Evolutionary conservation across 2,797 vertebrate species (phyloP).

Genomic region (Labeo calbasu): DNA sequence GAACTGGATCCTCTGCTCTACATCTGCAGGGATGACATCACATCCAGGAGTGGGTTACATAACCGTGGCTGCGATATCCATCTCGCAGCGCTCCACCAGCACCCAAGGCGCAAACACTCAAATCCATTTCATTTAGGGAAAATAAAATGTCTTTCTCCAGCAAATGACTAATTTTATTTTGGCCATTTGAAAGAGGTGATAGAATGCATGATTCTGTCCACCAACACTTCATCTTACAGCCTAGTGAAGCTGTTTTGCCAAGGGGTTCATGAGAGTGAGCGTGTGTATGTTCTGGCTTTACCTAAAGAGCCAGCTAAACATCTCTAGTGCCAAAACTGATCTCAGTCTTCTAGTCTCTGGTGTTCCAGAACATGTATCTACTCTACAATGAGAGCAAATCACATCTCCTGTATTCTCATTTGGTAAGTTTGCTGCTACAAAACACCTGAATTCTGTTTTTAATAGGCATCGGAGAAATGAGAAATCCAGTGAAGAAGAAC

Average conservation of each 20-base stretch:
- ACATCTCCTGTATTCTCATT: background rate
- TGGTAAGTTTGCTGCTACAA: background rate
- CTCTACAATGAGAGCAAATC: background rate
- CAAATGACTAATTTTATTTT: slow-evolving; percentile 45
- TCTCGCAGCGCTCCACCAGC: slow-evolving; percentile 26
- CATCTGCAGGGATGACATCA: slow-evolving; percentile 44
- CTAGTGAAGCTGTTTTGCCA: slow-evolving; percentile 27
- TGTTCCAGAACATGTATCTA: slow-evolving; percentile 16
- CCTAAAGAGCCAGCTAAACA: slow-evolving; percentile 41
- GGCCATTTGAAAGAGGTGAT: slow-evolving; percentile 19
- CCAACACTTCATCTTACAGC: slow-evolving; percentile 28
- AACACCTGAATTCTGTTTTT: background rate
- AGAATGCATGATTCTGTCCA: slow-evolving; percentile 23
- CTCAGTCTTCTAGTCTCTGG: slow-evolving; percentile 41
- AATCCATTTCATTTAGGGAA: slow-evolving; percentile 42
- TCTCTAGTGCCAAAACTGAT: slow-evolving; percentile 43
- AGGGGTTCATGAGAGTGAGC: background rate
- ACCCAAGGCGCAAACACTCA: slow-evolving; percentile 38
- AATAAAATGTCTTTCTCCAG: slow-evolving; percentile 40
- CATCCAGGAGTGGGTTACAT: slow-evolving; percentile 40
- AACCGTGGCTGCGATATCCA: slow-evolving; percentile 41
- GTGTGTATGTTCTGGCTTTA: slow-evolving; percentile 40
- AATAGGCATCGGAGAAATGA: background rate
- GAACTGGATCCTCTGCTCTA: slow-evolving; percentile 28
- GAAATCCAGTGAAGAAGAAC: background rate